Base-by-base conservation (phyloP, 2,888 invertebrate genomes). In the Caenorhabditis angaria region DNA sequence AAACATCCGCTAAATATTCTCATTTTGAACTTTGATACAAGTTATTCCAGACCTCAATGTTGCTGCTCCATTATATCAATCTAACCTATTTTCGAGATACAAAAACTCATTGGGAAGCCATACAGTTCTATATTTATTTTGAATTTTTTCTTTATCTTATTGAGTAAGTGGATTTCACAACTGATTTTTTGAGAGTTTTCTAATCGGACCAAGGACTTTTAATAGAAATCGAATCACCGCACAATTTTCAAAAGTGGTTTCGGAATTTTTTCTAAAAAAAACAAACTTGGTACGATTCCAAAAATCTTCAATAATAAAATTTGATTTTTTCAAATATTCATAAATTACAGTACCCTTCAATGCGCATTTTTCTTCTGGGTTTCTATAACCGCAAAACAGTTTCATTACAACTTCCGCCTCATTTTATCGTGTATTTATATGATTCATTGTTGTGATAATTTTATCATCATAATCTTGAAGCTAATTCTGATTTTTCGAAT, bases 21-120 rank as follows among this genome's bases (percentile, higher is more conserved):
- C 32, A 32, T 32, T 32, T 32, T 12, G 12, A 32, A 8, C 32
- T 32, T 32, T 10, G 5, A 8, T 32, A n/a, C n/a, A n/a, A n/a
- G 10, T 32, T 32, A 8, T 32, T 32, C 10, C 32, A 32, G 32
- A 8, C 10, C 10, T 32, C 24, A 27, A 68, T 68, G 68, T 59
- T 68, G n/a, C 54, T 63, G 54, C 58, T 68, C n/a, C 68, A 68
- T 41, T 63, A 68, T 41, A 47, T 63, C 32, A 68, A 68, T 32
- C 22, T 68, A 12, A 63, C 62, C 0, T 62, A 68, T 28, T 68
- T 68, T 50, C 41, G 41, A 41, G 41, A 41, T 18, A 18, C 41
- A 12, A 14, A 41, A 41, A 41, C 18, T 41, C 5, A 63, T 22
- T 63, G 54, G 59, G 47, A 55, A 5, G 63, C 59, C 20, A 27